Base-by-base conservation (phyloP, 2,113 vertebrate species). In the Parotia lawesii region DNA sequence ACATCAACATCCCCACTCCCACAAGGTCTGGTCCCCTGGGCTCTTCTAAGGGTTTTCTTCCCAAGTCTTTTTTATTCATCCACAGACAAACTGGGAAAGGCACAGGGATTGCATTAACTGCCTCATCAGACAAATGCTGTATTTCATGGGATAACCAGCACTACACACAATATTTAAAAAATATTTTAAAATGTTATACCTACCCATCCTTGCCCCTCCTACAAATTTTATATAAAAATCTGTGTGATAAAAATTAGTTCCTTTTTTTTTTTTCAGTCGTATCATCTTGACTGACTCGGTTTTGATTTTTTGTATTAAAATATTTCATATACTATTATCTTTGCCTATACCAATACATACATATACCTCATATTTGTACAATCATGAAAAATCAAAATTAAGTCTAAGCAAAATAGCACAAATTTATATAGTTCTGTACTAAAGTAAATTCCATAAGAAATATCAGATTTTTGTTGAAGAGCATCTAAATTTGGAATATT, bases 181-280 rank as follows among this genome's bases (percentile, higher is more conserved):
- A 28, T 69, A 61, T 20, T 51, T 45, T 16, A 15, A 51, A 38
- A 60, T 19, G 6, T 54, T 29, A 16, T 25, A 50, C 15, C 24
- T 72, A 33, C 4, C 6, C 13, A 74, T 29, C 3, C 12, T 61
- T 38, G 3, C 2, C 6, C 4, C 15, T 45, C 3, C 4, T 18
- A 35, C 25, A 61, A 35, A n/a, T 8, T 80, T 35, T 12, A 17
- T 15, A 47, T 14, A 40, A 87, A 90, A 76, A 56, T 6, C 10
- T 17, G 6, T 1, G 2, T 45, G 17, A 64, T 20, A 33, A 85
- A 37, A 92, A 56, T 28, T 0, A 22, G 12, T 15, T 38, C 1
- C 3, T 47, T 80, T 77, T 61, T 57, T n/a, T 64, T 64, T 48
- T 56, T 8, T 2, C 18, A 31, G 21, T 31, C 11, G 5, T 82